phyloP scores from a whole-genome alignment of 2,888 invertebrate species.

The Ormia ochracea region DNA sequence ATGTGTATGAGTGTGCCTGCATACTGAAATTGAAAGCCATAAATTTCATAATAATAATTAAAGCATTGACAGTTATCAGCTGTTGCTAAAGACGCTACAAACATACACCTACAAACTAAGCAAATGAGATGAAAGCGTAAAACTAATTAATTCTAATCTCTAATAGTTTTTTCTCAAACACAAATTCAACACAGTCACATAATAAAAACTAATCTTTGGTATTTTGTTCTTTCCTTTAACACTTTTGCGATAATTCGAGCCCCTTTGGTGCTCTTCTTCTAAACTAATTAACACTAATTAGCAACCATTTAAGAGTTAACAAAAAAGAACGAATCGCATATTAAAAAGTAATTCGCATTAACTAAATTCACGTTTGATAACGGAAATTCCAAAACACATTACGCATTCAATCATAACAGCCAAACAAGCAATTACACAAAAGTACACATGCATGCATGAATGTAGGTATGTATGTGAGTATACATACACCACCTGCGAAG shows the following conservation, averaged over 20 bases:
- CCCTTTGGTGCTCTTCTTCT: too few species aligned
- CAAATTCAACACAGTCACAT: too few species aligned
- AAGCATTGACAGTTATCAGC: neutral
- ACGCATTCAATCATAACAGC: conserved; percentile 39
- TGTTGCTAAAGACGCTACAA: neutral
- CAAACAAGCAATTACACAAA: neutral
- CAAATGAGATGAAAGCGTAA: conserved; percentile 15
- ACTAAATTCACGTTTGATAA: conserved; percentile 18
- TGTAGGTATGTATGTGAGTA: too few species aligned
- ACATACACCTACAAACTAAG: conserved; percentile 6
- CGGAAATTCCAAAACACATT: conserved; percentile 54
- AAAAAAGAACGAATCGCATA: neutral
- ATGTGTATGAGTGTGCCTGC: too few species aligned
- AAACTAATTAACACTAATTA: conserved; percentile 40
- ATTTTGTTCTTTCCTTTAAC: too few species aligned
- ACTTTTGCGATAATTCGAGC: too few species aligned
- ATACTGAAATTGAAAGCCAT: too few species aligned
- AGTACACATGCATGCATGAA: neutral
- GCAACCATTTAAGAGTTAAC: conserved; percentile 32
- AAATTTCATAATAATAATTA: too few species aligned
- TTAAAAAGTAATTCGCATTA: conserved; percentile 1
- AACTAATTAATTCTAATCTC: too few species aligned
- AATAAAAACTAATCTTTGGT: too few species aligned
- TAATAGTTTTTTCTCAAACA: too few species aligned
- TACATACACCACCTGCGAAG: too few species aligned